phyloP scores from a whole-genome alignment of 2,797 vertebrate genomes.

The Parauchenoglanis ngamensis region DNA sequence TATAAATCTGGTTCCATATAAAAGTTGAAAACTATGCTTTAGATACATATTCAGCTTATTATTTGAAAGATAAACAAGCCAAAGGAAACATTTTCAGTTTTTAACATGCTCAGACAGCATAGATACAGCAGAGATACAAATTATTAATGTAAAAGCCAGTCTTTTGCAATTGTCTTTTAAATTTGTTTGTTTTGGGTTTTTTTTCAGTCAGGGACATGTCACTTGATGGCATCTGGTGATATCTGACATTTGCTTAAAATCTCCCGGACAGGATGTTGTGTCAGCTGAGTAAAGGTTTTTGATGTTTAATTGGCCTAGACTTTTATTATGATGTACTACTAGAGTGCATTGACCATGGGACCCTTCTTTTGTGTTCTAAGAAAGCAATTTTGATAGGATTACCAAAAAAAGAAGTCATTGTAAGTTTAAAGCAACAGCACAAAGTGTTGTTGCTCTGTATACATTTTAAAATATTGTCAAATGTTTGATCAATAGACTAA shows the following conservation, averaged over 20 bases:
- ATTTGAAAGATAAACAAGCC: neutral
- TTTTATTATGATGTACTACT: neutral
- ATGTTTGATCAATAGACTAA: neutral
- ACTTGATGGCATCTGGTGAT: neutral
- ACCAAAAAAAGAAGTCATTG: neutral
- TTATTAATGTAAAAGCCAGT: neutral
- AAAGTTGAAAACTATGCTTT: neutral
- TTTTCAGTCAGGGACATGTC: neutral
- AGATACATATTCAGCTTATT: neutral
- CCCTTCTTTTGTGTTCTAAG: neutral
- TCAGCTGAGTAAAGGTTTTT: neutral
- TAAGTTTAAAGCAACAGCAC: neutral
- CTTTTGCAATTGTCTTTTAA: neutral
- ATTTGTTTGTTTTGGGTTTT: neutral
- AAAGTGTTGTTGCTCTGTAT: neutral
- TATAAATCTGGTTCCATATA: neutral
- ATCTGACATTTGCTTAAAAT: neutral
- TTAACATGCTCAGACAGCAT: neutral
- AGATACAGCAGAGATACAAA: neutral
- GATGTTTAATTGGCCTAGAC: neutral
- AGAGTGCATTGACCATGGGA: neutral
- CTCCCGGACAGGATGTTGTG: neutral
- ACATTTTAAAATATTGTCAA: neutral
- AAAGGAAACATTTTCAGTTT: neutral
- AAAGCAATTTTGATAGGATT: neutral